Conservation (phyloP, 2,797 vertebrate species). For the Esox masquinongy region DNA sequence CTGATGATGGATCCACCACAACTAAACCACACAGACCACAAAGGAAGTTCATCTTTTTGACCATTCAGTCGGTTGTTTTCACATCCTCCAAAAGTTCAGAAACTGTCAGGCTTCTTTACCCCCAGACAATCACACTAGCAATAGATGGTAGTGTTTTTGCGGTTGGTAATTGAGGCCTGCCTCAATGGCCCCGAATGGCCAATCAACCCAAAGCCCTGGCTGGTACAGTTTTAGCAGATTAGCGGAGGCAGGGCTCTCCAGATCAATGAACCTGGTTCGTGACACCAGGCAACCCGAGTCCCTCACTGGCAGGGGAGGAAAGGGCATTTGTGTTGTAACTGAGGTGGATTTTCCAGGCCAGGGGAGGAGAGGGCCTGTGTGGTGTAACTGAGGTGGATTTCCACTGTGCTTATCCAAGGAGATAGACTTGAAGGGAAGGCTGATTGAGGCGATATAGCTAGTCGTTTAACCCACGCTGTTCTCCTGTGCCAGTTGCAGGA, state of each 20-base stretch:
- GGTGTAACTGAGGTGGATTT: not conserved
- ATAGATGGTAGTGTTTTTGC: not conserved
- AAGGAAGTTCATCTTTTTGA: not conserved
- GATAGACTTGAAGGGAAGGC: not conserved
- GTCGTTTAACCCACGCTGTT: not conserved
- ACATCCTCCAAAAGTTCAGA: not conserved
- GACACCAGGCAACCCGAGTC: not conserved
- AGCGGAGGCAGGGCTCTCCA: not conserved
- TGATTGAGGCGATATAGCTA: not conserved
- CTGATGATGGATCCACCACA: no score
- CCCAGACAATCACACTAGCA: not conserved
- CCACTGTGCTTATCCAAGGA: not conserved
- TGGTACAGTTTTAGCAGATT: not conserved
- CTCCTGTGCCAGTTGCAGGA: no score
- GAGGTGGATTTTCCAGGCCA: not conserved
- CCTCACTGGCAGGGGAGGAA: not conserved
- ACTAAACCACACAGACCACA: not conserved
- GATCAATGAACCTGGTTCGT: not conserved
- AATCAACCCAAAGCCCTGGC: not conserved
- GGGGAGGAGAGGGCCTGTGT: not conserved
- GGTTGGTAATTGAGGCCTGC: not conserved
- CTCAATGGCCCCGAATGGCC: not conserved
- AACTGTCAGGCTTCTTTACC: not conserved
- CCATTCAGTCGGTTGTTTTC: not conserved
- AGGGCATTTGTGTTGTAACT: not conserved